Evolutionary conservation across 1,140 invertebrate genomes (phyloP).

Genomic region (Musca vetustissima): DNA sequence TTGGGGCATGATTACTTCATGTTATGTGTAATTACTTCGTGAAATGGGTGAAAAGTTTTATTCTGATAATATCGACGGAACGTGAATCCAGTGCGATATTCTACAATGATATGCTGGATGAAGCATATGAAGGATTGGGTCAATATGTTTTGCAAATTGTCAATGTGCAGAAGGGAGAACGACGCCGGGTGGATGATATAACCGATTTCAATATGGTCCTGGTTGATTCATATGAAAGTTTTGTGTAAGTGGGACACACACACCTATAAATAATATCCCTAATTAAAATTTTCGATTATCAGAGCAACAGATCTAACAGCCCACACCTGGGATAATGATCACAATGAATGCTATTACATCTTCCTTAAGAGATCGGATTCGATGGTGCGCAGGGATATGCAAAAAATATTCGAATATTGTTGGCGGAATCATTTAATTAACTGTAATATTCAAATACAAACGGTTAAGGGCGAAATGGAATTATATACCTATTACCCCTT

Average conservation of each 20-base stretch:
- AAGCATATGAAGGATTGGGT: too few species aligned
- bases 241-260: neutral
- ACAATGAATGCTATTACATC: conserved; percentile 9
- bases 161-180: too few species aligned
- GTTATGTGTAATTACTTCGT: too few species aligned
- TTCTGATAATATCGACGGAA: too few species aligned
- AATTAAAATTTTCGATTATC: neutral
- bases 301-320: neutral
- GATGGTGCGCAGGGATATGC: conserved; percentile 3
- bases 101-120: too few species aligned
- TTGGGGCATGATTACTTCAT: too few species aligned
- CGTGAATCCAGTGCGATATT: too few species aligned
- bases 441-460: neutral
- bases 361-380: neutral
- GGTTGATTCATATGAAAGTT: neutral
- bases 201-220: neutral
- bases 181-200: neutral
- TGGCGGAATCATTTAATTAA: conserved; percentile 33
- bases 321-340: neutral
- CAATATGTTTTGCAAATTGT: too few species aligned
- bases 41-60: too few species aligned
- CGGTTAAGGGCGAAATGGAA: neutral
- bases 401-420: conserved; percentile 25
- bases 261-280: neutral
- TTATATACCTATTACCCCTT: conserved; percentile 7